Evolutionary conservation across 2,888 invertebrate genomes (phyloP).

Genomic region (Parnassius glacialis): DNA sequence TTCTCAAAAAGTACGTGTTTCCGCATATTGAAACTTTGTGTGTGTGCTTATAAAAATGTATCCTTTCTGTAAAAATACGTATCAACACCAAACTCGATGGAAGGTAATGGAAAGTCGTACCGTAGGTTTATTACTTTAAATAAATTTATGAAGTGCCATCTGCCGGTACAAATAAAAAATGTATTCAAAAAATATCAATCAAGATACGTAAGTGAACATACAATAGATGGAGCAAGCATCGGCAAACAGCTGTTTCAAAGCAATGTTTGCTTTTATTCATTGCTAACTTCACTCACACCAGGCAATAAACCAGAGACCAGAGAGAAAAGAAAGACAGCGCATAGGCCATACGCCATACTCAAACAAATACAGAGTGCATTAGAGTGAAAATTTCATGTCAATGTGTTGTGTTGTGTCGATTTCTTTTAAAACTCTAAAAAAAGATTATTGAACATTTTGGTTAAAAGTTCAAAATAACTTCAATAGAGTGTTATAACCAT

Average conservation of each 20-base stretch:
- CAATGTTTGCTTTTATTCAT: slow-evolving; percentile 52
- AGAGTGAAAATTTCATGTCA: slow-evolving; percentile 48
- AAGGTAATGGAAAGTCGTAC: no score
- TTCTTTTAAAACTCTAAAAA: slow-evolving; percentile 35
- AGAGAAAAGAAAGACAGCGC: slow-evolving; percentile 41
- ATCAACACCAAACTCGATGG: no score
- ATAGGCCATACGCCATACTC: no score
- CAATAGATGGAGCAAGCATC: slow-evolving; percentile 37
- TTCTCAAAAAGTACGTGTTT: no score
- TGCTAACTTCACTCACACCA: slow-evolving; percentile 53
- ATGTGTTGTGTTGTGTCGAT: slow-evolving; percentile 46
- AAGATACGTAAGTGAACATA: background rate
- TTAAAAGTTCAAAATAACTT: slow-evolving; percentile 28
- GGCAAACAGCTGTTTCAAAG: slow-evolving; percentile 56
- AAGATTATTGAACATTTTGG: slow-evolving; percentile 50
- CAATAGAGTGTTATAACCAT: slow-evolving; percentile 19
- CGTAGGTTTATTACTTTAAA: no score
- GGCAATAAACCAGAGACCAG: slow-evolving; percentile 38
- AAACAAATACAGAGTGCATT: background rate
- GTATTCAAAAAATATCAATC: background rate
- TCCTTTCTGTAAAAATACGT: no score
- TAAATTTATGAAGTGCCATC: slow-evolving; percentile 6
- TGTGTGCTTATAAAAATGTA: no score
- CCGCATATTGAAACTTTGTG: no score
- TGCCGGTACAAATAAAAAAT: background rate